Evolutionary conservation across 2,113 vertebrate genomes (phyloP).

Genomic region (Tenrec ecaudatus): DNA sequence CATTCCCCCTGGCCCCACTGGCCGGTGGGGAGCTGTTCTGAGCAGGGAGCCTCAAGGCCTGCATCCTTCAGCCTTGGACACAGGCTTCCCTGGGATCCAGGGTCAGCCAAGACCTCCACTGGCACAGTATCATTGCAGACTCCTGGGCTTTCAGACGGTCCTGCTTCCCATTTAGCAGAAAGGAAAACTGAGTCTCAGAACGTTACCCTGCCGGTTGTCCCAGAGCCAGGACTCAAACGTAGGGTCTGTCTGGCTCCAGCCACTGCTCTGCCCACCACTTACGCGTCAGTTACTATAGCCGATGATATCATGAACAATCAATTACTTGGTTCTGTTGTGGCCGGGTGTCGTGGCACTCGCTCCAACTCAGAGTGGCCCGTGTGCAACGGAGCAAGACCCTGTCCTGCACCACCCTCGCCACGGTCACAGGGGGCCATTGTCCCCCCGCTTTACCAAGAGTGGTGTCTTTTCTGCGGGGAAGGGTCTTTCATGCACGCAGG

Average conservation of each 20-base stretch:
- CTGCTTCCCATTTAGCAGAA: background rate
- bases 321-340: background rate
- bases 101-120: background rate
- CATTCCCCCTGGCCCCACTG: slow-evolving; percentile 57
- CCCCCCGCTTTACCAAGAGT: too few species aligned
- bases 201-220: background rate
- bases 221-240: slow-evolving; percentile 11
- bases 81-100: background rate
- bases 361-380: too few species aligned
- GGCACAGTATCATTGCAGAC: background rate
- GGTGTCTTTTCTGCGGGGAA: too few species aligned
- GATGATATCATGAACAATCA: background rate
- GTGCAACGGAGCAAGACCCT: too few species aligned
- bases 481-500: background rate
- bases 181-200: slow-evolving; percentile 12
- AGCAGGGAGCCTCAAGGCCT: background rate
- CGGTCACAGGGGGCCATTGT: too few species aligned
- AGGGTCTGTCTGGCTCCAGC: background rate
- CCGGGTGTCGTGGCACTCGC: too few species aligned
- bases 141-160: background rate
- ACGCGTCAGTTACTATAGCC: background rate
- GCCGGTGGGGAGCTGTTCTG: background rate
- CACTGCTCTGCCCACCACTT: background rate
- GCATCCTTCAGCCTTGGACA: background rate
- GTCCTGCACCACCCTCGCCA: too few species aligned